Conservation (phyloP, 2,888 invertebrate genomes). For the Drosophila nr. perissopoda region DNA sequence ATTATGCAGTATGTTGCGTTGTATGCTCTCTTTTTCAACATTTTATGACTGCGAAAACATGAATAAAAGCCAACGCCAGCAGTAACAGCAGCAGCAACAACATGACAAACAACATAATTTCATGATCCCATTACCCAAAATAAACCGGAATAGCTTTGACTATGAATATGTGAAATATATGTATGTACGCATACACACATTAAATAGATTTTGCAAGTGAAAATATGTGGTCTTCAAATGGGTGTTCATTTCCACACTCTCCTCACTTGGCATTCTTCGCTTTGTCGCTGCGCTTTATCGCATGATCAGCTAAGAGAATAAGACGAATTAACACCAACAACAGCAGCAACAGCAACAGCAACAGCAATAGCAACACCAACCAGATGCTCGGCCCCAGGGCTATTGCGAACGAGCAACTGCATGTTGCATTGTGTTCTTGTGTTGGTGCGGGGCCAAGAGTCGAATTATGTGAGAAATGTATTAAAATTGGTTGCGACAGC, state of each 20-base stretch:
- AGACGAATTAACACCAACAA: conserved; percentile 42
- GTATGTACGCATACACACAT: neutral
- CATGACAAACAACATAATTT: conserved; percentile 64
- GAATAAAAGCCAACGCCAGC: conserved; percentile 26
- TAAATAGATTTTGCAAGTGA: conserved; percentile 2
- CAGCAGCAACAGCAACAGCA: neutral
- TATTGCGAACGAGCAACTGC: conserved; percentile 30
- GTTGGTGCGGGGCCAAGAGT: conserved; percentile 52
- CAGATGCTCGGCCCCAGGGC: conserved; percentile 35
- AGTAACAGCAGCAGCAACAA: conserved; percentile 21
- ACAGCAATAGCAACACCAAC: conserved; percentile 1
- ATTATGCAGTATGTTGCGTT: conserved; percentile 68
- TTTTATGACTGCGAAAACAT: conserved; percentile 50
- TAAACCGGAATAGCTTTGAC: conserved; percentile 11
- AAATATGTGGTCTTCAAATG: neutral
- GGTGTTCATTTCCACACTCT: neutral
- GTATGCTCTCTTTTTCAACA: conserved; percentile 15
- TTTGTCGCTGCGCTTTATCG: conserved; percentile 8
- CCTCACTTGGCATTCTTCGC: neutral
- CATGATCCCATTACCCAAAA: conserved; percentile 63
- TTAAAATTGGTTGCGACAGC: conserved; percentile 78
- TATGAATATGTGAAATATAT: neutral
- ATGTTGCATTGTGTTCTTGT: conserved; percentile 35
- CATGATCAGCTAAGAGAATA: conserved; percentile 19
- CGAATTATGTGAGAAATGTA: conserved; percentile 76